Conservation (phyloP, 2,113 vertebrate species). For the Pagrus major region DNA sequence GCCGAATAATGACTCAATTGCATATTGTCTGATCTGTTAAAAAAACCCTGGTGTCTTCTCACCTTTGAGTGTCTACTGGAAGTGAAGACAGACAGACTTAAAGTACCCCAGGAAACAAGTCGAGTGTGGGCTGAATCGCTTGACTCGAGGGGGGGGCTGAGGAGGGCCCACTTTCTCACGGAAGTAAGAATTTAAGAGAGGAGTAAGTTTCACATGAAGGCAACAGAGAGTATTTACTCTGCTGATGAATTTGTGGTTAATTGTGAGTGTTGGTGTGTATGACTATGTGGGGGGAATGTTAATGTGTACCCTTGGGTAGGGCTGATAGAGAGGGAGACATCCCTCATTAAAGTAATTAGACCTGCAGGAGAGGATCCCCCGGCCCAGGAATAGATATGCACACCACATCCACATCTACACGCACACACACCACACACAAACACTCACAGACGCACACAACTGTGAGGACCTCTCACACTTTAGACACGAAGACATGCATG, state of each 20-base stretch:
- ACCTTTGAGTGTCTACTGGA: constrained; percentile 69
- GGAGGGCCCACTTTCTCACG: constrained; percentile 37
- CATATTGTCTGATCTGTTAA: constrained; percentile 76
- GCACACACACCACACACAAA: constrained; percentile 9
- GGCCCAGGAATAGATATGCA: constrained; percentile 62
- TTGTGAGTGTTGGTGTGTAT: constrained; percentile 73
- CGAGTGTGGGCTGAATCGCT: constrained; percentile 34
- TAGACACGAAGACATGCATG: neutral
- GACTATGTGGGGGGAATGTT: constrained; percentile 76
- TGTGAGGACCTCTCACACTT: constrained; percentile 22
- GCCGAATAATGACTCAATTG: constrained; percentile 70
- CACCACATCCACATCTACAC: constrained; percentile 28
- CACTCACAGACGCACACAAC: constrained; percentile 25
- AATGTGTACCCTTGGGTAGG: constrained; percentile 77
- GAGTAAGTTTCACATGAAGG: constrained; percentile 44
- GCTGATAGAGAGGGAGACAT: constrained; percentile 72
- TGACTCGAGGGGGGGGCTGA: constrained; percentile 19
- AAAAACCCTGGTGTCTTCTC: constrained; percentile 54
- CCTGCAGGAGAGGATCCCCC: constrained; percentile 77
- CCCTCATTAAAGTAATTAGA: constrained; percentile 84
- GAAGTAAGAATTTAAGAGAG: constrained; percentile 57
- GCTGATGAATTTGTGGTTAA: constrained; percentile 79
- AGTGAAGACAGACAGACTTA: constrained; percentile 56
- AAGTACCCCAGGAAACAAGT: constrained; percentile 43
- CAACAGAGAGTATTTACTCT: constrained; percentile 64